Conservation (phyloP, 1,140 invertebrate genomes). For the Drosophila nebulosa region DNA sequence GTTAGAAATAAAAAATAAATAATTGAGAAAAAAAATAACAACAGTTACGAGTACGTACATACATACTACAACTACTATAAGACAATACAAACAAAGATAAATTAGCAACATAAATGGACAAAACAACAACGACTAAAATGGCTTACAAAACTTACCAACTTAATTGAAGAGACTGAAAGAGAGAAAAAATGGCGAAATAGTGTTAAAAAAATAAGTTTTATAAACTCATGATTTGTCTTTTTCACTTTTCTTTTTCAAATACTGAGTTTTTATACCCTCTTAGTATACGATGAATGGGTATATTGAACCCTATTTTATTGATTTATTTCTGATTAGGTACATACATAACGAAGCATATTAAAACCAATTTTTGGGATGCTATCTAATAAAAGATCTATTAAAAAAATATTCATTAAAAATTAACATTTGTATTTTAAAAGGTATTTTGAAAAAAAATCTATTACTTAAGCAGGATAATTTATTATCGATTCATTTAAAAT, state of each 20-base stretch:
- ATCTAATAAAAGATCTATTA: no score
- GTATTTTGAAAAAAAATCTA: no score
- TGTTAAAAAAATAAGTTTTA: constrained; percentile 32
- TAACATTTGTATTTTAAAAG: no score
- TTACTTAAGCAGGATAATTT: no score
- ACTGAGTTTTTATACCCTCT: not conserved
- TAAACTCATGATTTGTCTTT: constrained; percentile 41
- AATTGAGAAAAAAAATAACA: constrained; percentile 8
- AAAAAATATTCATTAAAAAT: no score
- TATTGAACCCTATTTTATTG: not conserved
- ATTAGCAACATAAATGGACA: constrained; percentile 70
- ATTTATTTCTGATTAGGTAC: no score
- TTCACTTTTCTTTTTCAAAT: constrained; percentile 8
- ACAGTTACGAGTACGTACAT: not conserved
- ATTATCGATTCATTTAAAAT: no score
- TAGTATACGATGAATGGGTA: not conserved
- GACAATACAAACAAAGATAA: constrained; percentile 54
- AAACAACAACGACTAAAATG: constrained; percentile 34
- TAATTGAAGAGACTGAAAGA: constrained; percentile 69
- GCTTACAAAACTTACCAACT: constrained; percentile 45
- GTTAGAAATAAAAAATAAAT: constrained; percentile 16
- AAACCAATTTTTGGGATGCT: no score
- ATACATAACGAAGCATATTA: no score
- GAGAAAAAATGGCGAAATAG: constrained; percentile 29
- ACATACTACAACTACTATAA: constrained; percentile 1